A percentile compares a stretch with the other conserved stretches of the same genome.
Evolutionary conservation across 1,140 invertebrate genomes (phyloP).

Genomic region (Calliphora vicina): DNA sequence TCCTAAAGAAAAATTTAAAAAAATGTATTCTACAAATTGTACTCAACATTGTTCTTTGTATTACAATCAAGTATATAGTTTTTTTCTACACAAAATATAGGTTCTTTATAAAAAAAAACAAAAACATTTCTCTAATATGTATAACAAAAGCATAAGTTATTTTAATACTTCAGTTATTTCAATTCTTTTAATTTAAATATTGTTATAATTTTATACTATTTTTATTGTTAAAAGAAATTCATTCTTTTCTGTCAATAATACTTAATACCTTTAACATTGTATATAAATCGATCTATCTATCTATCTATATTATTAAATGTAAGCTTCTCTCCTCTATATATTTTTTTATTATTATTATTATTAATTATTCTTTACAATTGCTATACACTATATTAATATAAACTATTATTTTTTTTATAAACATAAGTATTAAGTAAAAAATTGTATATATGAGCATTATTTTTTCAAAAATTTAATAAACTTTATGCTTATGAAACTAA

Average conservation of each 20-base stretch:
- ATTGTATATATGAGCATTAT: not conserved
- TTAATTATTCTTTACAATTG: not conserved
- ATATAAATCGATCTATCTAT: not conserved
- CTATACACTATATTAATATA: not conserved
- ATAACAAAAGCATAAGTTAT: no score
- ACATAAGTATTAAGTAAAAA: not conserved
- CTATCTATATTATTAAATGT: not conserved
- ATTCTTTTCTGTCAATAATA: not conserved
- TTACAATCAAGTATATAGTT: no score
- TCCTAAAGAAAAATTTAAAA: no score
- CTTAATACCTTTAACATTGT: not conserved
- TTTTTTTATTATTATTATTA: not conserved
- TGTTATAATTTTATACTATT: not conserved
- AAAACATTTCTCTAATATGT: not conserved
- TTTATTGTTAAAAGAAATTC: not conserved
- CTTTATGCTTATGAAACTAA: not conserved
- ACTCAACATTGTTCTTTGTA: no score
- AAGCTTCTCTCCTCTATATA: not conserved
- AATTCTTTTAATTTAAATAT: not conserved
- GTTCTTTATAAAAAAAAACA: no score
- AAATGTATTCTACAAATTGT: no score
- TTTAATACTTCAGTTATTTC: not conserved
- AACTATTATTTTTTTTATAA: not conserved
- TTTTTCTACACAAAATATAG: no score
- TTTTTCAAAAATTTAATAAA: not conserved